Evolutionary conservation across 2,888 invertebrate genomes (phyloP).

Genomic region (Yponomeuta malinellus): DNA sequence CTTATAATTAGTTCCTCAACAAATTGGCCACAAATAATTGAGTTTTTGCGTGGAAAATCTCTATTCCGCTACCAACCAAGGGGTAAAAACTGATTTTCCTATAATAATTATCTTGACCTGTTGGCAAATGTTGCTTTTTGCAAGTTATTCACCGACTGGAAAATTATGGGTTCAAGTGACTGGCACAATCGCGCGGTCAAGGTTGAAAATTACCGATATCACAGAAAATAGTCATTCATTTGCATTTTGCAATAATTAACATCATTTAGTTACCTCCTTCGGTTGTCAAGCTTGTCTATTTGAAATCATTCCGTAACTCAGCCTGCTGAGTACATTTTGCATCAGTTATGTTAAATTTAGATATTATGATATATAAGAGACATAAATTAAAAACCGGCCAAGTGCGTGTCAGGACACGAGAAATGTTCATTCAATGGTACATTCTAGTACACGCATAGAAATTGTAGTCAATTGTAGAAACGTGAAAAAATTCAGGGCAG

Average conservation of each 20-base stretch:
- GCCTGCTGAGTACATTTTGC: not conserved
- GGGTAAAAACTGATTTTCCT: not conserved
- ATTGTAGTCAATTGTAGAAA: too few species aligned
- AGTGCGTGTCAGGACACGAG: too few species aligned
- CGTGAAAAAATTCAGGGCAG: too few species aligned
- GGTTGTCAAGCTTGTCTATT: not conserved
- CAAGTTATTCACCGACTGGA: conserved; percentile 5
- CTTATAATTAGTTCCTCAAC: too few species aligned
- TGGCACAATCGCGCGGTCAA: conserved; percentile 7
- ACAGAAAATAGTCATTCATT: not conserved
- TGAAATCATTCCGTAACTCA: not conserved
- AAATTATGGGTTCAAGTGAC: conserved; percentile 12
- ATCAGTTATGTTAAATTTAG: not conserved
- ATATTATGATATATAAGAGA: too few species aligned
- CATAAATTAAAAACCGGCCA: too few species aligned
- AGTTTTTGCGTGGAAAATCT: not conserved
- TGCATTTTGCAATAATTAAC: not conserved
- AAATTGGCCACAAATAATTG: not conserved
- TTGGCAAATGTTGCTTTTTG: conserved; percentile 8
- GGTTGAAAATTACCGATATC: conserved; percentile 6
- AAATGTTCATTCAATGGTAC: too few species aligned
- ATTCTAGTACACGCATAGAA: too few species aligned
- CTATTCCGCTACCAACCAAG: not conserved
- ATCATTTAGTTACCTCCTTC: not conserved
- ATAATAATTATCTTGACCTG: not conserved